Evolutionary conservation across 2,113 vertebrate genomes (phyloP), one percentile per base, ranked within the genome.

Genomic region (Eretmochelys imbricata): DNA sequence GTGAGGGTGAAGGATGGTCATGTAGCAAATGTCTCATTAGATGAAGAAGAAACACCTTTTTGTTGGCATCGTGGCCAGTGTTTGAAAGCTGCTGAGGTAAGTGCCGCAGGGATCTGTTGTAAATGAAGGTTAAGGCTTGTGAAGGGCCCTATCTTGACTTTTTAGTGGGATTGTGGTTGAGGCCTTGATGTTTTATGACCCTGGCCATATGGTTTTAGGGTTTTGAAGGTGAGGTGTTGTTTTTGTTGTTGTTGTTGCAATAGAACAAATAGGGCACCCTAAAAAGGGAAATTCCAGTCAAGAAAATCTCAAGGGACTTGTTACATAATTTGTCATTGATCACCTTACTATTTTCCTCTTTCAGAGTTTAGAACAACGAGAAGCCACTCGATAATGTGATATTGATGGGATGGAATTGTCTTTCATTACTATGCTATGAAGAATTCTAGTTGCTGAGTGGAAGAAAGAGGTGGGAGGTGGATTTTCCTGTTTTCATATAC

Each of bases 161-260:
- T 98, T 98, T 98, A 95, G 95, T 97, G 88, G 91, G 90, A 87
- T 69, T 87, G 85, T 57, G 87, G 94, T 86, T 93, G 84, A 90
- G 92, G 89, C 96, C 95, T 98, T 98, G 96, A 97, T 97, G 96
- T 98, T 98, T 98, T 97, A 98, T 92, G 92, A 83, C 86, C 57
- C 51, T 91, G 86, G 93, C 96, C 96, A 96, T 98, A 96, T 97
- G 95, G 94, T 96, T 95, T 87, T 48, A 59, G 89, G 80, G 76
- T 87, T 93, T 97, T 93, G 79, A 65, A 95, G 62, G 65, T 81
- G 80, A 96, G 94, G 91, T 88, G 85, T 90, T 80, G 17, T 12
- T 92, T 90, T 57, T 84, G 87, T 88, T 89, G 51, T 31, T 94
- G 5, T 42, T 42, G 38, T 88, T 96, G 90, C 87, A 94, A 85